Percentiles rank a stretch among this genome's conserved stretches.
Evolutionary conservation across 2,888 invertebrate species (phyloP).

Genomic region (Tineola bisselliella): DNA sequence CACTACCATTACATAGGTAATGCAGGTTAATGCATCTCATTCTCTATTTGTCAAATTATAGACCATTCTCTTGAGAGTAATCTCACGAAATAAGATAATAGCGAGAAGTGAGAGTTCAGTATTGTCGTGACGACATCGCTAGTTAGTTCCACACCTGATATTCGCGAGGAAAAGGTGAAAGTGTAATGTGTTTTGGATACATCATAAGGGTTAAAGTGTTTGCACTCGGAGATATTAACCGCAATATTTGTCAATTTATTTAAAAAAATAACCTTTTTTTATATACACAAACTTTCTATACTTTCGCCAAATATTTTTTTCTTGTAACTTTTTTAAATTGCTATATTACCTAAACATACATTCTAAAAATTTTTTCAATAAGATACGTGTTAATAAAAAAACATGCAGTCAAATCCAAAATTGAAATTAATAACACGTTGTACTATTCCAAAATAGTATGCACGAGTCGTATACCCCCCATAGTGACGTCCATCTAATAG

Average conservation of each 20-base stretch:
- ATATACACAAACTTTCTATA: too few relatives aligned
- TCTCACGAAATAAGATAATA: constrained; percentile 51
- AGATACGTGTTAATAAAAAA: too few relatives aligned
- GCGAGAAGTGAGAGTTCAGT: constrained; percentile 17
- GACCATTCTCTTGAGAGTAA: constrained; percentile 38
- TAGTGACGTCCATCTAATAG: constrained; percentile 15
- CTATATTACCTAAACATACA: too few relatives aligned
- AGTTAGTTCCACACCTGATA: constrained; percentile 18
- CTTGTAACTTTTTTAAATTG: too few relatives aligned
- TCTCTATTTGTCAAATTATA: constrained; percentile 67
- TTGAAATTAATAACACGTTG: constrained; percentile 4
- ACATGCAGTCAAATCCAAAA: neutral
- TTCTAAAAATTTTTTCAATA: too few relatives aligned
- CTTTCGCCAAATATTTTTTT: too few relatives aligned
- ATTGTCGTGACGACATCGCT: constrained; percentile 16
- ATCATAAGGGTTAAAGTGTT: neutral
- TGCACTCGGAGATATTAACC: neutral
- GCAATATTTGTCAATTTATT: neutral
- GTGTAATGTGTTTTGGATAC: constrained; percentile 11
- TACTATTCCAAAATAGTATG: neutral
- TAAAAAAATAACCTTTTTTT: neutral
- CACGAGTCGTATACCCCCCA: constrained; percentile 4
- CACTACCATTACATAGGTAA: constrained; percentile 53
- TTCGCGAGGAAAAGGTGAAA: constrained; percentile 17
- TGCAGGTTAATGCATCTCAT: constrained; percentile 64